Conservation (phyloP, 92 coral and sea anemone genomes). For the Phymanthus crucifer region DNA sequence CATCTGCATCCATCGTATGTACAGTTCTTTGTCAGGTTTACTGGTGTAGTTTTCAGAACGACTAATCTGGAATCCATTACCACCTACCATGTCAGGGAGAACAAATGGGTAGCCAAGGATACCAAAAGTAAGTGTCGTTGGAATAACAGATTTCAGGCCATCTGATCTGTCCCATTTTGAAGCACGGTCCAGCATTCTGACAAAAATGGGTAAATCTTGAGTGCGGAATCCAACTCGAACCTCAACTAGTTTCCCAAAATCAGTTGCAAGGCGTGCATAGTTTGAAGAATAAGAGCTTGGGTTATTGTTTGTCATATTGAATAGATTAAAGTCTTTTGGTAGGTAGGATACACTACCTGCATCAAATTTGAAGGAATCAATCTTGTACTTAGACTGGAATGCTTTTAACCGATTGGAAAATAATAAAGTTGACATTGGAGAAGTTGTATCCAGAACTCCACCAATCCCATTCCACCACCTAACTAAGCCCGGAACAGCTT, state of each 20-base stretch:
- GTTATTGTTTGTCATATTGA: conserved; percentile 37
- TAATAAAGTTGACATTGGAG: conserved; percentile 45
- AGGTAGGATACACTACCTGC: conserved; percentile 76
- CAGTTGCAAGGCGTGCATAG: conserved; percentile 68
- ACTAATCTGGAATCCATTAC: conserved; percentile 49
- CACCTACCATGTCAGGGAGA: conserved; percentile 81
- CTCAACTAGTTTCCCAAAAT: conserved; percentile 63
- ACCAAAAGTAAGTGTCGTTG: conserved; percentile 76
- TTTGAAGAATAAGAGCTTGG: conserved; percentile 65
- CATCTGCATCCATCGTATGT: conserved; percentile 82
- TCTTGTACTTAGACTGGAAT: conserved; percentile 47
- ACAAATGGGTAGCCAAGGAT: conserved; percentile 86
- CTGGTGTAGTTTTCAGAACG: neutral
- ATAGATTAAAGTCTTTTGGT: conserved; percentile 59
- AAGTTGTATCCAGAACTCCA: conserved; percentile 66
- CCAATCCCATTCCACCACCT: conserved; percentile 83
- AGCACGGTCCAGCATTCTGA: conserved; percentile 73
- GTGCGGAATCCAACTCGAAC: conserved; percentile 80
- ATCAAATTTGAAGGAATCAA: conserved; percentile 86
- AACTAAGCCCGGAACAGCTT: conserved; percentile 62
- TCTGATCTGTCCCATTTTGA: conserved; percentile 62
- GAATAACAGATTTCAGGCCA: conserved; percentile 82
- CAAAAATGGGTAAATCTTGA: conserved; percentile 62
- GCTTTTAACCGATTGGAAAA: conserved; percentile 55
- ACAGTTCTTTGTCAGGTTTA: conserved; percentile 70